Base-by-base conservation (phyloP, 2,797 vertebrate species). In the Varecia variegata region DNA sequence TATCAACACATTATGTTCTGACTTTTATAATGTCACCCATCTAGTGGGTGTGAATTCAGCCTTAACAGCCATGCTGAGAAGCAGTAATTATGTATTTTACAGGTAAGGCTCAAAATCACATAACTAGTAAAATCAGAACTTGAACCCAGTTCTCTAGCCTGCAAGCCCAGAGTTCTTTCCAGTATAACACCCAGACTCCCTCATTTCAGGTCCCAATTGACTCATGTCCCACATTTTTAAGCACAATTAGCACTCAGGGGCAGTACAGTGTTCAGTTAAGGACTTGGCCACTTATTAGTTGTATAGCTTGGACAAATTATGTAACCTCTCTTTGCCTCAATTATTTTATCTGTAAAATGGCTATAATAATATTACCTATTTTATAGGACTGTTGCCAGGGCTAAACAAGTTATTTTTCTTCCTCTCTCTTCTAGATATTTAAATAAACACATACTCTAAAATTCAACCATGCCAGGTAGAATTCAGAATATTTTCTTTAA, bases 391-490 rank as follows among this genome's bases (percentile, higher is more conserved):
- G 17, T 79, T 94, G 50, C 18, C 52, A 81, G 12, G n/a, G 32
- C 83, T 56, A 58, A 80, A 45, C 25, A 70, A 76, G n/a, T 93
- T 79, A 90, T 84, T 67, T 71, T 35, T 30, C 35, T 21, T 15
- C 17, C 43, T 71, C 23, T 60, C 27, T 62, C 15, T 38, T n/a
- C 18, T 45, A 81, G 32, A 95, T 54, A 90, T 71, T 93, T 90
- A 90, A 88, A 32, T 90, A 71, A 90, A 90, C 25, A 52, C 3
- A 50, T 38, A 81, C 32, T 50, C 45, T 15, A 67, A 89, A 93
- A 91, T 91, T 35, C 73, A 97, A 68, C 25, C 18, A 82, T n/a
- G n/a, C 35, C 54, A 68, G 20, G 25, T 73, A 74, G 65, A 97
- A 67, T 76, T 93, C 30, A 45, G 6, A 50, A 2, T 47, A 77